phyloP scores from a whole-genome alignment of 2,113 vertebrate genomes.

The Phalacrocorax aristotelis region DNA sequence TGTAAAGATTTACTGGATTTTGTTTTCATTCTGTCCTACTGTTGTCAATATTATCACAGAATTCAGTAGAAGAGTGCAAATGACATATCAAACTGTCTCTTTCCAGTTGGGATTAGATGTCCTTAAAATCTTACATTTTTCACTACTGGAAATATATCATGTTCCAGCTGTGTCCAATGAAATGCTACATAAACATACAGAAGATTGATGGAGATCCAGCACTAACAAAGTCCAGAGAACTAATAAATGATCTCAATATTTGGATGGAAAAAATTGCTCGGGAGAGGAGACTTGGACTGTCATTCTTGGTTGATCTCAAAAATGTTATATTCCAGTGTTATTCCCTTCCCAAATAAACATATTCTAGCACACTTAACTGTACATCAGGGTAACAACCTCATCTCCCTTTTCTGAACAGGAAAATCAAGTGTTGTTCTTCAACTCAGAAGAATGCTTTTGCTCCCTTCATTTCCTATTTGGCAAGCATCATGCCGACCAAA shows the following conservation, averaged over 20 bases:
- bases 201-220: not conserved
- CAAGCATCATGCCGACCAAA: not conserved
- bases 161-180: not conserved
- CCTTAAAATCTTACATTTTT: not conserved
- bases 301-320: not conserved
- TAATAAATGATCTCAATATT: not conserved
- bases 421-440: not conserved
- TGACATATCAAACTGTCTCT: not conserved
- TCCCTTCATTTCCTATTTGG: not conserved
- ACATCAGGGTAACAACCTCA: not conserved
- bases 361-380: not conserved
- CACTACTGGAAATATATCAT: not conserved
- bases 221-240: not conserved
- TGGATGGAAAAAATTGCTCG: not conserved
- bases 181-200: not conserved
- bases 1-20: not conserved
- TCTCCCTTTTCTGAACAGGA: not conserved
- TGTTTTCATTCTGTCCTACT: not conserved
- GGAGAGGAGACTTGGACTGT: not conserved
- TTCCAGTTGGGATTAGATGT: not conserved
- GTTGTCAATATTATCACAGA: not conserved
- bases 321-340: not conserved
- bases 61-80: not conserved
- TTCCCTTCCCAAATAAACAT: not conserved
- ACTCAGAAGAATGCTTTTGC: not conserved